Evolutionary conservation across 2,888 invertebrate species (phyloP).

Genomic region (Agrotis clavis): DNA sequence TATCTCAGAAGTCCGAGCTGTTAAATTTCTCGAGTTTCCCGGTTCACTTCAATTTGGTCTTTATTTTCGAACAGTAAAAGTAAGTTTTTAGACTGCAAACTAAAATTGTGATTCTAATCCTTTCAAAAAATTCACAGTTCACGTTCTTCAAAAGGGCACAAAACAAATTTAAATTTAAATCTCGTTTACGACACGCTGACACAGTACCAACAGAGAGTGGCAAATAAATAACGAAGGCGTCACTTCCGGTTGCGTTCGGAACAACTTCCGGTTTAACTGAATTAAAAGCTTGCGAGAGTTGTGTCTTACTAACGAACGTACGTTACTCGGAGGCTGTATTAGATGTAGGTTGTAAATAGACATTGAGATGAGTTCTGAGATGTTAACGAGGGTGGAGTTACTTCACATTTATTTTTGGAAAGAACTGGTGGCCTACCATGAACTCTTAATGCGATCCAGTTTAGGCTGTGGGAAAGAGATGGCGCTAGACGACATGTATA

Average conservation of each 20-base stretch:
- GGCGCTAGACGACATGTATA: too few relatives aligned
- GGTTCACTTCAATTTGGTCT: too few relatives aligned
- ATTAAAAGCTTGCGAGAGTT: slow-evolving; percentile 85
- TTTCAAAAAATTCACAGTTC: background rate
- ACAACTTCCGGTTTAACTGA: slow-evolving; percentile 82
- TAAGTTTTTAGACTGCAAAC: too few relatives aligned
- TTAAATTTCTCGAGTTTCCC: too few relatives aligned
- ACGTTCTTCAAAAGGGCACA: slow-evolving; percentile 7
- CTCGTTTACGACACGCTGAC: slow-evolving; percentile 57
- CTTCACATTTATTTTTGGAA: background rate
- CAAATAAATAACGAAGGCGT: slow-evolving; percentile 75
- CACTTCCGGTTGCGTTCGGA: slow-evolving; percentile 72
- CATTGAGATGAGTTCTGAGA: slow-evolving; percentile 19
- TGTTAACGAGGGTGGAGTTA: background rate
- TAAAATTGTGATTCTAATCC: background rate
- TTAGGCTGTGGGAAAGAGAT: too few relatives aligned
- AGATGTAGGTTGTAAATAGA: slow-evolving; percentile 61
- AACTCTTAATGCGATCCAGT: too few relatives aligned
- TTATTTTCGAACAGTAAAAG: too few relatives aligned
- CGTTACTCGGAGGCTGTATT: slow-evolving; percentile 64
- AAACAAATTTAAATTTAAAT: slow-evolving; percentile 58
- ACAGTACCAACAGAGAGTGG: slow-evolving; percentile 46
- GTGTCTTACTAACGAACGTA: slow-evolving; percentile 85
- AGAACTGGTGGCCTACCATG: too few relatives aligned
- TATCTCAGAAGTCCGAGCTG: too few relatives aligned